Evolutionary conservation across 2,888 invertebrate genomes (phyloP).

Genomic region (Oscheius onirici): DNA sequence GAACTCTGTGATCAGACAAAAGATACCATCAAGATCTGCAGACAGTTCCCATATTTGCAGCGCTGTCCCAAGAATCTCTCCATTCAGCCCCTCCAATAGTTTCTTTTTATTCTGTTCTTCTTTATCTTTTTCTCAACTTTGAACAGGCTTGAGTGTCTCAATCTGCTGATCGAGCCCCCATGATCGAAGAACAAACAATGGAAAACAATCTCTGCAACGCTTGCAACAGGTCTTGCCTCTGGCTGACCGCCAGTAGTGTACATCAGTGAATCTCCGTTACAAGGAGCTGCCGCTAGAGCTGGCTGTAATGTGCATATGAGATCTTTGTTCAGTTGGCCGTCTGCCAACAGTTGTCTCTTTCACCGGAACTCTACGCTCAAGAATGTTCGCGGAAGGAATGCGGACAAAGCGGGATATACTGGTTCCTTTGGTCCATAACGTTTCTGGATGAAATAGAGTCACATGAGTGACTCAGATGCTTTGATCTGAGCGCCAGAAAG

Average conservation of each 20-base stretch:
- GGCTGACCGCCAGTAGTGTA: slow-evolving; percentile 27
- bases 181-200: neutral
- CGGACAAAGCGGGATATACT: slow-evolving; percentile 3
- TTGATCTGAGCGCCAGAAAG: neutral
- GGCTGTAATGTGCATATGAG: slow-evolving; percentile 7
- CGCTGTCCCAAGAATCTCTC: no score
- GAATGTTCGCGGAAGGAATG: slow-evolving; percentile 15
- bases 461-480: neutral
- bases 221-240: neutral
- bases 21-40: no score
- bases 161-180: neutral
- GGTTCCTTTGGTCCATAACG: slow-evolving; percentile 6
- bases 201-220: neutral
- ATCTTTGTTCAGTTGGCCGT: slow-evolving; percentile 12
- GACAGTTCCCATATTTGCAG: no score
- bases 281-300: slow-evolving; percentile 11
- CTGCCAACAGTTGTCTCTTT: slow-evolving; percentile 2
- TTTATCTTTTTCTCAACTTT: no score
- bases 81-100: no score
- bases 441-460: slow-evolving; percentile 2
- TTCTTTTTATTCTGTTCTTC: no score
- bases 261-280: slow-evolving; percentile 23
- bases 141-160: no score
- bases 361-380: no score
- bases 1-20: no score